Evolutionary conservation across 2,113 vertebrate species (phyloP).

Genomic region (Ictalurus furcatus): DNA sequence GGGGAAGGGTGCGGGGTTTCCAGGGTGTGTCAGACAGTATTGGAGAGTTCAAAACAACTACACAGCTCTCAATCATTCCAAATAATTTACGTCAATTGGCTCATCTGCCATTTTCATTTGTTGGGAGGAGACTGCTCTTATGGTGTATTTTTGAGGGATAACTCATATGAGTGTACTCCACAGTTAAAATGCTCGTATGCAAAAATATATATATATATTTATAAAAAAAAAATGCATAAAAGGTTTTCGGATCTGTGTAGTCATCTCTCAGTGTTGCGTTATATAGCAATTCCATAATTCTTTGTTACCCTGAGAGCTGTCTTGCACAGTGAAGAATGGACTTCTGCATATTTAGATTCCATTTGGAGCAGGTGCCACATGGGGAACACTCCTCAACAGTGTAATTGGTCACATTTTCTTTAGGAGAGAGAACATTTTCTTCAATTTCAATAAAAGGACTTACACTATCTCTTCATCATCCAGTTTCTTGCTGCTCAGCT

Average conservation of each 20-base stretch:
- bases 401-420: constrained; percentile 18
- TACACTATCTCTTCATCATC: not conserved
- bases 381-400: not conserved
- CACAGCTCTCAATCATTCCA: not conserved
- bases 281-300: not conserved
- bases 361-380: constrained; percentile 10
- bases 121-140: not conserved
- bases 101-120: not conserved
- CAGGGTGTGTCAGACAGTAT: not conserved
- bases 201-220: not conserved
- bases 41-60: not conserved
- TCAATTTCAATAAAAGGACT: not conserved
- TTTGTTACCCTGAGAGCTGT: not conserved
- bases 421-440: not conserved
- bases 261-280: not conserved
- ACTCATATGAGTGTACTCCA: not conserved
- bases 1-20: not conserved
- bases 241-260: not conserved
- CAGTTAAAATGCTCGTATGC: not conserved
- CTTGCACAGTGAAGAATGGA: not conserved
- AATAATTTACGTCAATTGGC: not conserved
- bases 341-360: not conserved
- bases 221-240: not conserved
- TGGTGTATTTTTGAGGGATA: not conserved
- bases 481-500: not conserved